phyloP scores from a whole-genome alignment of 2,888 invertebrate genomes.

The Adelphocoris suturalis region DNA sequence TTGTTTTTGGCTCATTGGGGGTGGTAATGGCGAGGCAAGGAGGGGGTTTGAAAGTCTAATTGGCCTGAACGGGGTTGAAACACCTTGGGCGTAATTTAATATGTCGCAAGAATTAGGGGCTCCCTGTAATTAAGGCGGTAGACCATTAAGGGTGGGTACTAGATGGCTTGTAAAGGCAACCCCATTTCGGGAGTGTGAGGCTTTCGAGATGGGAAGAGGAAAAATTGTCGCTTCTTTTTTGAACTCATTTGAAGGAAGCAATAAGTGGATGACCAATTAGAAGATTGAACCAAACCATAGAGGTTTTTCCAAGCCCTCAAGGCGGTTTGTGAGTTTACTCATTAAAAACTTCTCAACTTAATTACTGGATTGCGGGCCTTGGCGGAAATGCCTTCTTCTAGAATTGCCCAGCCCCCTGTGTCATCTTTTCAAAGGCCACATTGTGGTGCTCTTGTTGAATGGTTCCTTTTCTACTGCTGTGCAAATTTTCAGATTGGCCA shows the following conservation, averaged over 20 bases:
- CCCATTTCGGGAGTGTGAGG: background rate
- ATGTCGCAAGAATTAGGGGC: slow-evolving; percentile 70
- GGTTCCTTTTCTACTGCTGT: background rate
- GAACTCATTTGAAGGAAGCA: slow-evolving; percentile 59
- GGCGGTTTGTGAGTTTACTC: slow-evolving; percentile 60
- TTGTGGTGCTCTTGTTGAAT: background rate
- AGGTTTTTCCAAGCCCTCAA: background rate
- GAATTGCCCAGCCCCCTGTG: background rate
- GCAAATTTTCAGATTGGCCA: too few species aligned
- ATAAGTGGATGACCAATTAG: slow-evolving; percentile 71
- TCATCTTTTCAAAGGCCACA: slow-evolving; percentile 14
- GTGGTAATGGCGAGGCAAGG: background rate
- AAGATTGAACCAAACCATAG: slow-evolving; percentile 53
- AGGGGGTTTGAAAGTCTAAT: slow-evolving; percentile 62
- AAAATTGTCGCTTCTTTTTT: slow-evolving; percentile 54
- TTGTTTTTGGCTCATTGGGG: slow-evolving; percentile 60
- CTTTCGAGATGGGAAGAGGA: background rate
- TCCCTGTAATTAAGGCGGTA: slow-evolving; percentile 68
- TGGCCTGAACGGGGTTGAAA: slow-evolving; percentile 71
- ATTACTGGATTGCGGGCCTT: slow-evolving; percentile 49
- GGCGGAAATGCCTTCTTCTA: background rate
- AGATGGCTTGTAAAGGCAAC: slow-evolving; percentile 42
- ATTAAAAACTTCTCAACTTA: slow-evolving; percentile 57
- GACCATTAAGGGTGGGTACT: slow-evolving; percentile 65
- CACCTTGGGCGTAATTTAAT: slow-evolving; percentile 72